These are phyloP conservation scores for Cotesia chilonis DNA, from an alignment of 1,140 invertebrate species.

Conservation along the genomic window DNA sequence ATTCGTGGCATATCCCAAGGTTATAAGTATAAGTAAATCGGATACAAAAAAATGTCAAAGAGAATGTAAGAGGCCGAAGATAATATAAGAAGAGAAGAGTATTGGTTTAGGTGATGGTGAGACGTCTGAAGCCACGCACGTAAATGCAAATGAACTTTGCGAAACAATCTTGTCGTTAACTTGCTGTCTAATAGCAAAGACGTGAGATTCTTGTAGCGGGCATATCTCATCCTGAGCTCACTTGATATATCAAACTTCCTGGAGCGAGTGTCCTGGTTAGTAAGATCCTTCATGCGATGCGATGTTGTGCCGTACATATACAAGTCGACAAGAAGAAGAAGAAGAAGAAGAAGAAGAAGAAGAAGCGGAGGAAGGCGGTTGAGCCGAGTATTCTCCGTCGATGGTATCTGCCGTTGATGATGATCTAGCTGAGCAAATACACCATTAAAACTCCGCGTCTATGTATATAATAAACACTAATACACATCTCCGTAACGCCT, in stretches of 20 bases:
- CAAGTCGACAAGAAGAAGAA: no score
- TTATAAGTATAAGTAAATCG: no score
- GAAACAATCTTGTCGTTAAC: conserved; percentile 49
- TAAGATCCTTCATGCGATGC: conserved; percentile 1
- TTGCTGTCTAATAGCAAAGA: conserved; percentile 47
- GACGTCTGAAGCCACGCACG: conserved; percentile 30
- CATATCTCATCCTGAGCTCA: conserved; percentile 27
- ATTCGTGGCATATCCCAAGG: no score
- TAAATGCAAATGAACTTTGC: conserved; percentile 51
- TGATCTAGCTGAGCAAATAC: conserved; percentile 18
- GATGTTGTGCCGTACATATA: not conserved
- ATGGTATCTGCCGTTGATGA: conserved; percentile 29
- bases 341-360: no score
- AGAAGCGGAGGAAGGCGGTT: no score
- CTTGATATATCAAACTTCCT: conserved; percentile 30
- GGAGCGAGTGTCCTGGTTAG: conserved; percentile 6
- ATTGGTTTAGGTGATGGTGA: conserved; percentile 22
- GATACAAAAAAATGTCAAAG: no score
- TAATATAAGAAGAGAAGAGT: conserved; percentile 16
- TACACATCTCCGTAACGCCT: not conserved
- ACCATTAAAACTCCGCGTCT: not conserved
- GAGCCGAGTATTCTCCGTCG: no score
- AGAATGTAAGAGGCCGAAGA: no score
- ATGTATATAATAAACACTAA: not conserved
- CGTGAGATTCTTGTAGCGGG: conserved; percentile 36